Evolutionary conservation across 2,797 vertebrate genomes (phyloP), one percentile per base, ranked within the genome.

Genomic region (Cephalopachus bancanus): DNA sequence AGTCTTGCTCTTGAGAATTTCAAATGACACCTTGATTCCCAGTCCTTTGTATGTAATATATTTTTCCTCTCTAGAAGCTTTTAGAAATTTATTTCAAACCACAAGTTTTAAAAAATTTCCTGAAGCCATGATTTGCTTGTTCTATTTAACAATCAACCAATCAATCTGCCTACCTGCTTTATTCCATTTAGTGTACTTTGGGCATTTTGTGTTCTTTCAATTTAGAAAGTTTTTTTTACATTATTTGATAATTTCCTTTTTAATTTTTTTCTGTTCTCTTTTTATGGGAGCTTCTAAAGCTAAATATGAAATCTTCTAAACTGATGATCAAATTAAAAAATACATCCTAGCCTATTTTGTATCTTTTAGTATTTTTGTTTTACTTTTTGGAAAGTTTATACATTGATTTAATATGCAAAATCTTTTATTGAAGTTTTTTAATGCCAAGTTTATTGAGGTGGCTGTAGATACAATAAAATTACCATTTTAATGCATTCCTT

Each of bases 31-130:
- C 64, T 90, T 67, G 7, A 37, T 37, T 37, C 37, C 37, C 37
- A 37, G 37, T 37, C 37, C 37, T 37, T 37, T 37, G 37, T 37
- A 37, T 37, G 37, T 37, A 37, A 37, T 37, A 37, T 37, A 37
- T 37, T 37, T 37, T 37, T 37, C 37, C 15, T n/a, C 37, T 74
- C 37, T 22, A 30, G 74, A 89, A 22, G 62, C 22, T 80, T 85
- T 69, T 74, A 28, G 65, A 95, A 95, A 80, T 28, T 64, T 84
- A 7, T 79, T 24, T 89, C 80, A 62, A 93, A 65, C n/a, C 7
- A 37, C 6, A 7, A 71, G n/a, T 8, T 74, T 92, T 83, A 62
- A 33, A 72, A 85, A 84, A 59, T 65, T 84, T 78, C 11, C 30
- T 30, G 19, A 87, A 74, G 49, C 1, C 3, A 15, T 28, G 49